phyloP scores from a whole-genome alignment of 2,888 invertebrate genomes.

The Drosophila hamatofila region DNA sequence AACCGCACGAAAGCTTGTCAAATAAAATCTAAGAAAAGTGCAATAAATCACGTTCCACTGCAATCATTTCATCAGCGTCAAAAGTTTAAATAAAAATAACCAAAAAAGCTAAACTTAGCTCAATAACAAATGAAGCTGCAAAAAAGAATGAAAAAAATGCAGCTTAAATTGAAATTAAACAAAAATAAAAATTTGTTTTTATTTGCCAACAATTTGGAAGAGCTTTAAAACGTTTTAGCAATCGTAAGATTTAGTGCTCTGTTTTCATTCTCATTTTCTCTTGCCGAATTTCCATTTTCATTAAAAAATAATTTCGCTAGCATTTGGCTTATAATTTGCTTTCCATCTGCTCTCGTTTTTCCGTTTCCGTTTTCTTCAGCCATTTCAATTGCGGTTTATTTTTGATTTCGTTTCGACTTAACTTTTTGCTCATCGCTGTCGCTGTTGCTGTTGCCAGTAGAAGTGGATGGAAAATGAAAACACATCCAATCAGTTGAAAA shows the following conservation, averaged over 20 bases:
- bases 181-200: constrained; percentile 18
- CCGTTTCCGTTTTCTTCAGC: constrained; percentile 30
- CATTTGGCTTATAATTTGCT: constrained; percentile 42
- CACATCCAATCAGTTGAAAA: constrained; percentile 52
- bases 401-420: constrained; percentile 45
- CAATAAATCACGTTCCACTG: constrained; percentile 77
- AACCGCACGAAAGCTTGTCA: constrained; percentile 72
- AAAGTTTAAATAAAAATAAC: constrained; percentile 36
- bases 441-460: background rate
- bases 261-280: background rate
- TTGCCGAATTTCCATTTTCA: constrained; percentile 14
- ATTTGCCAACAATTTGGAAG: constrained; percentile 16
- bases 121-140: background rate
- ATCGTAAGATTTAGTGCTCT: background rate
- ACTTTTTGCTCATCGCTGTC: constrained; percentile 18
- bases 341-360: constrained; percentile 5
- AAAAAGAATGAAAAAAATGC: constrained; percentile 8
- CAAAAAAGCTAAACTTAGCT: constrained; percentile 4
- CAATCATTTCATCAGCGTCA: constrained; percentile 60
- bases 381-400: constrained; percentile 52
- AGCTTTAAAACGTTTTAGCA: constrained; percentile 14
- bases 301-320: constrained; percentile 38
- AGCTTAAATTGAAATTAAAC: constrained; percentile 32
- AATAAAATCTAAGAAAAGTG: constrained; percentile 76
- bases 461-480: constrained; percentile 19